Evolutionary conservation across 2,888 invertebrate genomes (phyloP), one percentile per base, ranked within the genome.

Genomic region (Germaria angustata): DNA sequence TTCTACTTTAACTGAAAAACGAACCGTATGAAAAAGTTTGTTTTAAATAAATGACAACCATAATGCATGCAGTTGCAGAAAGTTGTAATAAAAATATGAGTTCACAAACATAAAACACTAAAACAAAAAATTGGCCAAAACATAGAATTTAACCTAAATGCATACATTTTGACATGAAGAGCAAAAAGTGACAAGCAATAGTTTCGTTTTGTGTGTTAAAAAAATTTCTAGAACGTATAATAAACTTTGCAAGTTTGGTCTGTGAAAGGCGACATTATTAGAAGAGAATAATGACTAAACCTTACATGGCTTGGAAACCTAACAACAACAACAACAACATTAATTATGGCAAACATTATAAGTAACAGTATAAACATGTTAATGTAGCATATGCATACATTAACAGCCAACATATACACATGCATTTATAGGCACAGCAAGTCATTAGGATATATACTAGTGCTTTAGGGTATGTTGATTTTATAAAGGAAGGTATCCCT

Each of bases 121-220:
- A 46, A n/a, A n/a, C 1, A 22, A 28, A 36, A 44, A 17, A n/a
- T 0, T 13, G 7, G 20, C 28, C 39, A 44, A 22, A 79, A 59
- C 51, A 61, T 66, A 55, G 4, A 53, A 36, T 73, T 73, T 66
- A 73, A 73, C 69, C 75, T 20, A 75, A 69, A 75, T 80, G 49
- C 73, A 75, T 75, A 61, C 8, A 73, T 61, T 66, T 66, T 7
- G 34, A 17, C 24, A 49, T 36, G 28, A 28, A 17, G 13, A 49
- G 32, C n/a, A 69, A 13, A 66, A 53, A 32, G 4, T 36, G 59
- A 5, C 28, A 44, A 44, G n/a, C 8, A 20, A 55, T 34, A 36
- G 24, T 36, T 51, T 57, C 22, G 2, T n/a, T 53, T 68, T 59
- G 28, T 13, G 44, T 22, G 49, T 51, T 76, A 65, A 6, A 15